Evolutionary conservation across 2,888 invertebrate genomes (phyloP), one percentile per base, ranked within the genome.

Genomic region (Aphidius colemani): DNA sequence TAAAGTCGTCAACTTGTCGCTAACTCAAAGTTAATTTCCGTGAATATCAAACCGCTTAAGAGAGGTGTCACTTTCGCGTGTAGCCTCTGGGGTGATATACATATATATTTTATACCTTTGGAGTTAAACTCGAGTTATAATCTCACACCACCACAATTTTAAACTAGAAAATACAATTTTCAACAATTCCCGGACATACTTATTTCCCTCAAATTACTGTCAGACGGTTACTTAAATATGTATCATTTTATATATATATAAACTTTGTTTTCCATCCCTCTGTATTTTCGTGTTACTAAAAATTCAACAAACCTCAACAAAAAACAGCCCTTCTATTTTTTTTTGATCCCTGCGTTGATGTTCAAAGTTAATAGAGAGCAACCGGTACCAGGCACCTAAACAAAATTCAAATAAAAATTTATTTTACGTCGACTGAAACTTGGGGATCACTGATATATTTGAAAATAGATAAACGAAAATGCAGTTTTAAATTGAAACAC

Each of bases 31-130:
- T 55, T 55, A 43, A 55, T 55, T 55, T 44, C 44, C 43, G 44
- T 43, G 18, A 55, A 55, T 55, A 44, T 55, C 55, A 43, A 18
- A 55, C 44, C 55, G 44, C 55, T 55, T 55, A 55, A 43, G 18
- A 44, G 55, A 55, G 55, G 55, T 55, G 55, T 55, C 55, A 55
- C 44, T 55, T 55, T 55, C 55, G 30, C 44, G 55, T 11, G 44
- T 55, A 55, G 13, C 43, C 55, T 55, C 44, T 7, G 45, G 55
- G 55, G 30, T 30, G 55, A 9, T 53, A 53, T 41, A 44, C 44
- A 55, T 43, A 55, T 43, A 43, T 30, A 30, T 5, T 30, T 5
- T 30, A 30, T 30, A 30, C 30, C 30, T 30, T 30, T 3, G 5
- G 30, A 30, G 5, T 30, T 30, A 5, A 30, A 30, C 30, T 30